phyloP scores from a whole-genome alignment of 2,888 invertebrate species.

The Eilema caniola region DNA sequence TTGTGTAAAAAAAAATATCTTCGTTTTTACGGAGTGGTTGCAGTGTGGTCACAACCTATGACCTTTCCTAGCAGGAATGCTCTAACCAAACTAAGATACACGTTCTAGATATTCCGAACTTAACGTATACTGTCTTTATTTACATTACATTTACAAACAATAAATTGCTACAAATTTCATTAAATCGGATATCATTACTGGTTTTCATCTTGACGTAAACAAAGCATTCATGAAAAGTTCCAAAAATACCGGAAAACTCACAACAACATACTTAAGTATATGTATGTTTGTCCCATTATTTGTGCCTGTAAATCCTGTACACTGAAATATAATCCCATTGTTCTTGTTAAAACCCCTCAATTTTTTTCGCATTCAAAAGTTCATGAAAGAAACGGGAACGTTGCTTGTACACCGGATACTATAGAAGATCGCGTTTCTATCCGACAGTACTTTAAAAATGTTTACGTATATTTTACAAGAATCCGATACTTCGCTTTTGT shows the following conservation, averaged over 20 bases:
- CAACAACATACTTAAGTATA: neutral
- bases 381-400: slow-evolving; percentile 12
- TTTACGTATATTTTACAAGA: neutral
- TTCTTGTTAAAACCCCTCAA: neutral
- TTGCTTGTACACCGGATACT: slow-evolving; percentile 13
- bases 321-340: neutral
- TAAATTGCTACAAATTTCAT: no score
- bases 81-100: no score
- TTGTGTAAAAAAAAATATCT: no score
- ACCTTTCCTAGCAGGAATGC: no score
- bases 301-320: neutral
- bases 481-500: neutral
- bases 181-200: no score
- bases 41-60: no score
- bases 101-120: no score
- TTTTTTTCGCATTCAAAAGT: neutral
- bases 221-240: neutral
- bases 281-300: neutral
- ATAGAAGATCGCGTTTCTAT: slow-evolving; percentile 1
- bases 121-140: no score
- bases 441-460: slow-evolving; percentile 6
- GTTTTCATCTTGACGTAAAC: neutral
- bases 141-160: no score
- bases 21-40: no score
- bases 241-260: neutral